A percentile compares a stretch with the other conserved stretches of the same genome.
Evolutionary conservation across 2,888 invertebrate genomes (phyloP).

Genomic region (Oeneis ivallda): DNA sequence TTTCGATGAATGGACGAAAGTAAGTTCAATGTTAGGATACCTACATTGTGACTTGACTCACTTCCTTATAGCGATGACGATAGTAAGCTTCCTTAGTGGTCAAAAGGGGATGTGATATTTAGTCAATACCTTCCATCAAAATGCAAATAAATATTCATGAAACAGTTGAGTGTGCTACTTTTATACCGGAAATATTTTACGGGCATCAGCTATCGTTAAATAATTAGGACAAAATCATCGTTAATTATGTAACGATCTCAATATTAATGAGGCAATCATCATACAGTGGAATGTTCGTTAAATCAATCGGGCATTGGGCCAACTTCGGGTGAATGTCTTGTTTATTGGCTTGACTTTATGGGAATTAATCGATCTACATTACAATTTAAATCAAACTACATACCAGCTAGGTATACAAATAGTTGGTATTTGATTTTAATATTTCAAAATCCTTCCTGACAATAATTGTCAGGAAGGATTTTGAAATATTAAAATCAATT

Average conservation of each 20-base stretch:
- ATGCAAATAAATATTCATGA: no score
- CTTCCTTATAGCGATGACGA: no score
- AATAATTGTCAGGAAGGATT: no score
- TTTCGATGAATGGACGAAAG: neutral
- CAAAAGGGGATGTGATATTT: no score
- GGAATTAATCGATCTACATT: slow-evolving; percentile 57
- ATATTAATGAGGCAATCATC: slow-evolving; percentile 22
- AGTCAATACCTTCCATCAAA: no score
- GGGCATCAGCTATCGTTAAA: no score
- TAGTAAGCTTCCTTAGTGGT: no score
- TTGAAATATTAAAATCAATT: slow-evolving; percentile 12
- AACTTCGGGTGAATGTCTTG: slow-evolving; percentile 65
- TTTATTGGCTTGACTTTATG: slow-evolving; percentile 68
- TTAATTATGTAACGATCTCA: slow-evolving; percentile 16
- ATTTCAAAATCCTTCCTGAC: slow-evolving; percentile 13
- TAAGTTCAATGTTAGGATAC: no score
- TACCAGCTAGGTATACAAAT: neutral
- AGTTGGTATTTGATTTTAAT: slow-evolving; percentile 1
- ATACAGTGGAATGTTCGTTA: slow-evolving; percentile 40
- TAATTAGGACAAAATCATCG: neutral
- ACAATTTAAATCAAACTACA: slow-evolving; percentile 27
- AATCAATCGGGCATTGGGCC: slow-evolving; percentile 53
- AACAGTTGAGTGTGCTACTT: no score
- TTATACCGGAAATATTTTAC: no score
- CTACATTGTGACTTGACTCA: no score